Evolutionary conservation across 2,113 vertebrate genomes (phyloP).

Genomic region (Pedetes capensis): DNA sequence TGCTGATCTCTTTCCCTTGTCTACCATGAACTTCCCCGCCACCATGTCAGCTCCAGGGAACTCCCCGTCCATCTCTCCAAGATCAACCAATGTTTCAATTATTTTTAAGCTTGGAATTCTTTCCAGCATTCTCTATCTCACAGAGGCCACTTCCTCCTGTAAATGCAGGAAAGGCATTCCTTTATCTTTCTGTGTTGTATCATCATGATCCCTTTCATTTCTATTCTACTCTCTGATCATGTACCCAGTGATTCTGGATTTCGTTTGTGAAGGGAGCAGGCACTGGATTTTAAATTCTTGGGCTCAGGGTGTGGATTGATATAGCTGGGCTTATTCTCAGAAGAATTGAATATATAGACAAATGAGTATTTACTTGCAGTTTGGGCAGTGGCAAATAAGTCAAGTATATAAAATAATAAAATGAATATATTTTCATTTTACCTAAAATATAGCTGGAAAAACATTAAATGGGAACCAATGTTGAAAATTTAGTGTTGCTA

Average conservation of each 20-base stretch:
- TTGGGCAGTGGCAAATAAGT: conserved; percentile 11
- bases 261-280: background rate
- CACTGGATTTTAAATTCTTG: background rate
- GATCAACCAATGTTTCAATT: background rate
- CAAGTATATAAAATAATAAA: conserved; percentile 5
- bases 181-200: rapidly evolving
- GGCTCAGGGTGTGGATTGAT: background rate
- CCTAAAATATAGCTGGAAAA: conserved; percentile 11
- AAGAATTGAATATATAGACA: background rate
- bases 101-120: background rate
- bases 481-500: background rate
- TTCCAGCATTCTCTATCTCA: background rate
- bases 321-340: background rate
- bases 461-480: background rate
- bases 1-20: background rate
- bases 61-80: rapidly evolving
- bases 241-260: background rate
- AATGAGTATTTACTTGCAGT: background rate
- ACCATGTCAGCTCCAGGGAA: background rate
- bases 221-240: background rate
- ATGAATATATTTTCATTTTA: background rate
- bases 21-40: background rate
- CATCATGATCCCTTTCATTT: background rate
- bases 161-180: background rate
- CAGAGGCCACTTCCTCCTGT: rapidly evolving